Percentiles rank a stretch among this genome's conserved stretches.
These are phyloP conservation scores for Gallirallus australis DNA, from an alignment of 2,797 vertebrate genomes.

Conservation along the genomic window DNA sequence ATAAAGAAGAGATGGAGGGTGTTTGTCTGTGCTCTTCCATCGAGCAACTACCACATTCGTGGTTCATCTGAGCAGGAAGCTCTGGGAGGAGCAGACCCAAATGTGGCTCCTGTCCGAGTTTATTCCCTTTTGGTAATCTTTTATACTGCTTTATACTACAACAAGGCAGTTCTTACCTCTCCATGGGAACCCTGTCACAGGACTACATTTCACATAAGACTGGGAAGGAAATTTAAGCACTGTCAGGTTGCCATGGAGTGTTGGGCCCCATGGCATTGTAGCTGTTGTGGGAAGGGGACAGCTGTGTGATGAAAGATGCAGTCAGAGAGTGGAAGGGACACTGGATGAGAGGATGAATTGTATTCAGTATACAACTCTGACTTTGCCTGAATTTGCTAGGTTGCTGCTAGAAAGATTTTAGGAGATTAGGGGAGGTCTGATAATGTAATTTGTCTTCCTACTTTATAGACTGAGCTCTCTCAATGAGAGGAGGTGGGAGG, in stretches of 20 bases:
- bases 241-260: background rate
- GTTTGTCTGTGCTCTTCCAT: background rate
- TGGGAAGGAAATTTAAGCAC: background rate
- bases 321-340: background rate
- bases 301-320: background rate
- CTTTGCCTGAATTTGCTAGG: background rate
- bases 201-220: background rate
- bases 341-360: background rate
- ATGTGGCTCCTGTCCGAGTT: background rate
- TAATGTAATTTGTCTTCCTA: background rate
- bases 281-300: background rate
- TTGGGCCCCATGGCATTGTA: background rate
- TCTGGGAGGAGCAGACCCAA: background rate
- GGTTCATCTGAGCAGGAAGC: background rate
- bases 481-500: background rate
- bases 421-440: background rate
- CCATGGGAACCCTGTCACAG: background rate
- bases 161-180: background rate
- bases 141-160: background rate
- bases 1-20: background rate
- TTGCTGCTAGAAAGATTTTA: background rate
- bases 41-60: background rate
- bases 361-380: background rate
- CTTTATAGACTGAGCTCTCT: background rate
- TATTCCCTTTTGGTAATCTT: background rate